Percentiles rank a stretch among this genome's conserved stretches.
These are phyloP conservation scores for Erebia epiphron DNA, from an alignment of 2,888 invertebrate genomes.

Conservation along the genomic window DNA sequence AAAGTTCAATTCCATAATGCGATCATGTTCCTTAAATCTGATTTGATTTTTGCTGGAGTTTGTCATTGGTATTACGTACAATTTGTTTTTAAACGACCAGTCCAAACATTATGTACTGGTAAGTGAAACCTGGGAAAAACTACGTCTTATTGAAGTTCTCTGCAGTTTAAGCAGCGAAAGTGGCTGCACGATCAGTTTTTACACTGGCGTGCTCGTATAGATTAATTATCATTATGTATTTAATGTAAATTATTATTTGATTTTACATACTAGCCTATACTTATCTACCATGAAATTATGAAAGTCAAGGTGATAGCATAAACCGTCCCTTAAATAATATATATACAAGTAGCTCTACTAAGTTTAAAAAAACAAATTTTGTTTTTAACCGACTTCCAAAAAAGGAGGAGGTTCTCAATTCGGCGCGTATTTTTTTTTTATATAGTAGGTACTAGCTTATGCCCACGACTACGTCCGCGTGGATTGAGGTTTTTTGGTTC, in stretches of 20 bases:
- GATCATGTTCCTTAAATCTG: too few relatives aligned
- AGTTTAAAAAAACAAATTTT: too few relatives aligned
- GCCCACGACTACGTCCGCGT: too few relatives aligned
- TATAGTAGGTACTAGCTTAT: too few relatives aligned
- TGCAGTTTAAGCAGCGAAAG: constrained; percentile 23
- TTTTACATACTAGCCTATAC: constrained; percentile 17
- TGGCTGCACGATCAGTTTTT: constrained; percentile 21
- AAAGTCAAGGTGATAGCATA: constrained; percentile 3
- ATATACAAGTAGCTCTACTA: too few relatives aligned
- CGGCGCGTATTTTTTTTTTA: too few relatives aligned
- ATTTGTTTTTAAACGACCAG: background rate
- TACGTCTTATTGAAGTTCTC: constrained; percentile 16
- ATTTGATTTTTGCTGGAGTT: background rate
- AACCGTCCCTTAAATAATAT: too few relatives aligned
- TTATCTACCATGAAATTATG: background rate
- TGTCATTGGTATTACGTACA: background rate
- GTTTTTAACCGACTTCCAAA: too few relatives aligned
- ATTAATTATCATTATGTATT: constrained; percentile 21
- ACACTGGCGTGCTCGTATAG: constrained; percentile 19
- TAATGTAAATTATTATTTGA: constrained; percentile 18
- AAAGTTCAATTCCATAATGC: too few relatives aligned
- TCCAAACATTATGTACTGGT: background rate
- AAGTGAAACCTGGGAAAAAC: constrained; percentile 22
- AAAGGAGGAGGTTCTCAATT: too few relatives aligned
- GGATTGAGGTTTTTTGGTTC: too few relatives aligned